These are phyloP conservation scores for Onychomys torridus DNA, from an alignment of 2,797 vertebrate genomes.

Conservation along the genomic window DNA sequence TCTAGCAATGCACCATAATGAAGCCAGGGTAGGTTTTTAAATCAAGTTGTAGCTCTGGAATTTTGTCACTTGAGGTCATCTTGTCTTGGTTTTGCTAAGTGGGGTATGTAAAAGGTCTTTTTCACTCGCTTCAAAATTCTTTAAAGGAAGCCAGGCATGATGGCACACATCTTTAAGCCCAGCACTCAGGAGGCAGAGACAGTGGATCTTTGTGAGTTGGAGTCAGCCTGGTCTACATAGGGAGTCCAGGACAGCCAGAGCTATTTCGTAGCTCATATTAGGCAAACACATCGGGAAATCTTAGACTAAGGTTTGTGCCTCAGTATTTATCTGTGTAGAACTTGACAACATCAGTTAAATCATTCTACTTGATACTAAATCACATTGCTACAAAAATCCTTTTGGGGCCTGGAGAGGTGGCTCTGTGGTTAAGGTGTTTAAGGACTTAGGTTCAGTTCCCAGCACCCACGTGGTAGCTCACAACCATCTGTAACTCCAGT, in stretches of 20 bases:
- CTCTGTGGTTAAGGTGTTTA: neutral
- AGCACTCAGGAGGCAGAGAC: neutral
- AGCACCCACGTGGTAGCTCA: neutral
- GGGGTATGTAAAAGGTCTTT: neutral
- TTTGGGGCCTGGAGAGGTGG: neutral
- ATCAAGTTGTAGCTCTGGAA: neutral
- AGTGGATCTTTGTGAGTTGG: neutral
- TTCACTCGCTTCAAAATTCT: slow-evolving; percentile 15
- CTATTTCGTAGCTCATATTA: slow-evolving; percentile 32
- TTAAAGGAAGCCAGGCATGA: neutral
- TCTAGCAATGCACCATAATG: neutral
- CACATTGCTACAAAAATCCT: slow-evolving; percentile 20
- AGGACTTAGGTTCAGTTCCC: neutral
- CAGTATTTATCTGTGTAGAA: slow-evolving; percentile 34
- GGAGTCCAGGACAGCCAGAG: no score
- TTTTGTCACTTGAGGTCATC: slow-evolving; percentile 7
- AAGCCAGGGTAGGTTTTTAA: neutral
- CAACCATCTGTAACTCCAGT: neutral
- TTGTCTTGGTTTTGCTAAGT: slow-evolving; percentile 33
- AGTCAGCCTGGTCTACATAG: neutral
- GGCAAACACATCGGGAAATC: slow-evolving; percentile 28
- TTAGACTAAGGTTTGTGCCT: slow-evolving; percentile 38
- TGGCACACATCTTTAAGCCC: neutral
- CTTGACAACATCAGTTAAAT: slow-evolving; percentile 30
- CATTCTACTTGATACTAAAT: slow-evolving; percentile 54